Conservation (phyloP, 2,797 vertebrate species). For the Bucorvus abyssinicus region DNA sequence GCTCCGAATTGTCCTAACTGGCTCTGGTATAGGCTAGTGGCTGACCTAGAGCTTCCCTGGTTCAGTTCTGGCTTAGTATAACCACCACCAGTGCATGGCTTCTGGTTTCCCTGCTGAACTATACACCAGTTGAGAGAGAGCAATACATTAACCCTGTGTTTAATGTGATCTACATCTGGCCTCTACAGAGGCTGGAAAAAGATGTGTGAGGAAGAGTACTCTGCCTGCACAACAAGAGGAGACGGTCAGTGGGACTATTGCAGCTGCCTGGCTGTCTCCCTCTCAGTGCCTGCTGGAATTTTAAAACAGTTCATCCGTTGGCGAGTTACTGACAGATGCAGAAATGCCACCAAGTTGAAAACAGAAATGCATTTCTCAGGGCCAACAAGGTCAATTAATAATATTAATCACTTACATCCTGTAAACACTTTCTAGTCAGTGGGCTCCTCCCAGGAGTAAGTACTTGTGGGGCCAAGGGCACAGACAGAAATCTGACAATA, state of each 20-base stretch:
- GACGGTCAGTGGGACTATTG: not conserved
- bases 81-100: not conserved
- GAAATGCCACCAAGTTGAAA: not conserved
- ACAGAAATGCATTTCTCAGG: not conserved
- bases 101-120: not conserved
- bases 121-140: not conserved
- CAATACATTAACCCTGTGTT: not conserved
- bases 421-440: conserved; percentile 52
- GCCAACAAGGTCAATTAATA: conserved; percentile 23
- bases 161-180: not conserved
- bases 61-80: not conserved
- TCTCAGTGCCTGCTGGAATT: not conserved
- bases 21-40: not conserved
- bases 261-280: not conserved
- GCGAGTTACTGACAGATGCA: not conserved
- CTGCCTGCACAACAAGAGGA: not conserved
- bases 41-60: not conserved
- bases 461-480: conserved; percentile 22
- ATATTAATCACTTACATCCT: conserved; percentile 49
- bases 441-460: conserved; percentile 19
- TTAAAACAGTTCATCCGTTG: not conserved
- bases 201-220: not conserved
- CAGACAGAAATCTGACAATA: conserved; percentile 9
- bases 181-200: not conserved
- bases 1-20: rapidly evolving